These are phyloP conservation scores for Dynastes tityus DNA, from an alignment of 2,888 invertebrate species.

Conservation along the genomic window DNA sequence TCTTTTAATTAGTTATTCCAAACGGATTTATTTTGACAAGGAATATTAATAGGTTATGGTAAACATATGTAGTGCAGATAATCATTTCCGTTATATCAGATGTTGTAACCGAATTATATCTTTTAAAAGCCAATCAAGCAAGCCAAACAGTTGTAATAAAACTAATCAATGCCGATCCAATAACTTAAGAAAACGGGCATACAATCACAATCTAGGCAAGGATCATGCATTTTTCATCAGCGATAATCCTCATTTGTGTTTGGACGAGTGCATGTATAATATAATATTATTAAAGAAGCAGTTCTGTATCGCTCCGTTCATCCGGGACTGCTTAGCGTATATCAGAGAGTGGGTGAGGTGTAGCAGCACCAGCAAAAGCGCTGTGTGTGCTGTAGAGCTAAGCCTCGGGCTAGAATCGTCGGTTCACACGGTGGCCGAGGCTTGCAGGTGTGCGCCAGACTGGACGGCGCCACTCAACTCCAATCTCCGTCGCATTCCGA, in stretches of 20 bases:
- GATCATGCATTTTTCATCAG: constrained; percentile 17
- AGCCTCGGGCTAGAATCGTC: constrained; percentile 52
- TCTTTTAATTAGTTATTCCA: no score
- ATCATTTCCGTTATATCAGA: no score
- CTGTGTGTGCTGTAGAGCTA: constrained; percentile 36
- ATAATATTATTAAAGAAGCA: constrained; percentile 22
- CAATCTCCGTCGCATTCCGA: constrained; percentile 61
- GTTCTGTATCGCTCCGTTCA: constrained; percentile 22
- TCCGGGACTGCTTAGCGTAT: constrained; percentile 16
- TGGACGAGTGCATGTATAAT: not conserved
- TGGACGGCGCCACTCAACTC: constrained; percentile 65
- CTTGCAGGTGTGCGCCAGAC: constrained; percentile 70
- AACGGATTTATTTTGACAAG: no score
- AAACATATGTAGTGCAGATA: no score
- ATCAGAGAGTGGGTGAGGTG: constrained; percentile 57
- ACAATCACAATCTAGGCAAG: not conserved
- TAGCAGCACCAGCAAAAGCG: constrained; percentile 50
- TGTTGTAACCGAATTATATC: no score
- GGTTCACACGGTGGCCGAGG: constrained; percentile 66
- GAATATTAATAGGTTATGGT: no score
- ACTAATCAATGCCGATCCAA: no score
- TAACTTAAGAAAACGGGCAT: no score
- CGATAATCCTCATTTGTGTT: constrained; percentile 20
- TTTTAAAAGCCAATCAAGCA: no score
- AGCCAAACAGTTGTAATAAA: no score